Evolutionary conservation across 2,113 vertebrate species (phyloP), one percentile per base, ranked within the genome.

Genomic region (Pteruthius melanotis): DNA sequence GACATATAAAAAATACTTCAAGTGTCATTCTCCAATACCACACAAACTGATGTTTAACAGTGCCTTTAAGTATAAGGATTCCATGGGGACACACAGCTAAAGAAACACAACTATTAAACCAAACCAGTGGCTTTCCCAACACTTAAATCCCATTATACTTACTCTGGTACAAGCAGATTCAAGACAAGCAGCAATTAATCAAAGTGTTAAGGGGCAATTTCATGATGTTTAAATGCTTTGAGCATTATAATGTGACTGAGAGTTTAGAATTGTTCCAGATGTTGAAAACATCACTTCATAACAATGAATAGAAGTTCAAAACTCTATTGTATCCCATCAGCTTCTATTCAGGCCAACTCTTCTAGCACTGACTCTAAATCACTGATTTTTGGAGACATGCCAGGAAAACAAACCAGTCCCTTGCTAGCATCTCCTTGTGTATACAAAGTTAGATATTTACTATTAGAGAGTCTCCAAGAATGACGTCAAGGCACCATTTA

Each of bases 261-360:
- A 84, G 39, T 71, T 95, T 96, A 96, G 80, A 95, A 89, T 77
- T 92, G 47, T 95, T 95, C 93, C 93, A 97, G 92, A 96, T 97
- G 87, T 93, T 82, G 60, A 93, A 89, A 95, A 68, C 52, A 86
- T 87, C 18, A 79, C 84, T 94, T 81, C 65, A 39, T 54, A 88
- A 74, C 86, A 90, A 88, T 21, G 44, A 92, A 90, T 81, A 88
- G 63, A 79, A 77, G 59, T 93, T 92, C 59, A 93, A 66, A 90
- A 59, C 63, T 74, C 66, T 69, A n/a, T 82, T 95, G 54, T 80
- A 87, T 49, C 63, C 39, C 50, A 65, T 40, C 47, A 16, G 42
- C 24, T 45, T 90, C 40, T 69, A 37, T 83, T 65, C 45, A 91
- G 59, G 68, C 78, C 91, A 91, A 27, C 7, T 90, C 21, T 71